phyloP scores from a whole-genome alignment of 2,888 invertebrate species.

The Synanthedon formicaeformis region DNA sequence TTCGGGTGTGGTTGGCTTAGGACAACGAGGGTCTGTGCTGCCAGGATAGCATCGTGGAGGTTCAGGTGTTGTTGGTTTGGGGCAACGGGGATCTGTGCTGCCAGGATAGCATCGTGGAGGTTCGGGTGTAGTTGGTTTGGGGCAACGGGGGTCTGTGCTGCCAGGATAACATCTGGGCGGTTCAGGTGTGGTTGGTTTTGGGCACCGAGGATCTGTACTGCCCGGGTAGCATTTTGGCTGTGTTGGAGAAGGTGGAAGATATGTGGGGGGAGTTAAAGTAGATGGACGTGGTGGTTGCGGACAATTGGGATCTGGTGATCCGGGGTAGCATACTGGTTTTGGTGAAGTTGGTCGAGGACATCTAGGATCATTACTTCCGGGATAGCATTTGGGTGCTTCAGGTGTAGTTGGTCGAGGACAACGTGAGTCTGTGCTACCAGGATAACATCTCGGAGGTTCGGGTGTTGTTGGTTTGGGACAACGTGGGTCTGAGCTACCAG shows the following conservation, averaged over 20 bases:
- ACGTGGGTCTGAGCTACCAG: slow-evolving; percentile 20
- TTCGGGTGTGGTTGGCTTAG: slow-evolving; percentile 10
- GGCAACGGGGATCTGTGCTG: slow-evolving; percentile 28
- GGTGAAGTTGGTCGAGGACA: slow-evolving; percentile 23
- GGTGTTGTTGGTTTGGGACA: slow-evolving; percentile 27
- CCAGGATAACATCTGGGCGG: slow-evolving; percentile 28
- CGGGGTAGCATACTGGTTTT: slow-evolving; percentile 15
- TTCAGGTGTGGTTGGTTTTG: slow-evolving; percentile 18
- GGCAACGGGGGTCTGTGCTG: slow-evolving; percentile 28
- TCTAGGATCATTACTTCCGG: slow-evolving; percentile 26
- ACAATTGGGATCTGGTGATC: slow-evolving; percentile 27
- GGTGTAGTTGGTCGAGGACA: slow-evolving; percentile 15
- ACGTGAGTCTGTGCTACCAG: slow-evolving; percentile 21
- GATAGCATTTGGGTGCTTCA: slow-evolving; percentile 8
- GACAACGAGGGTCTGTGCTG: slow-evolving; percentile 20
- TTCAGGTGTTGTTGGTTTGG: slow-evolving; percentile 20
- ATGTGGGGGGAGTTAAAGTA: slow-evolving; percentile 13
- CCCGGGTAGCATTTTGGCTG: slow-evolving; percentile 23
- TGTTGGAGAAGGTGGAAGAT: slow-evolving; percentile 21
- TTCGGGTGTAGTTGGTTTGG: slow-evolving; percentile 19
- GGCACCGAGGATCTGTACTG: slow-evolving; percentile 28
- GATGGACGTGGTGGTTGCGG: slow-evolving; percentile 19
- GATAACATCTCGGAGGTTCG: slow-evolving; percentile 11
- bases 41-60: slow-evolving; percentile 21
- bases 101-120: slow-evolving; percentile 32